These are phyloP conservation scores for Anguilla anguilla DNA, from an alignment of 2,797 vertebrate genomes.

Conservation along the genomic window DNA sequence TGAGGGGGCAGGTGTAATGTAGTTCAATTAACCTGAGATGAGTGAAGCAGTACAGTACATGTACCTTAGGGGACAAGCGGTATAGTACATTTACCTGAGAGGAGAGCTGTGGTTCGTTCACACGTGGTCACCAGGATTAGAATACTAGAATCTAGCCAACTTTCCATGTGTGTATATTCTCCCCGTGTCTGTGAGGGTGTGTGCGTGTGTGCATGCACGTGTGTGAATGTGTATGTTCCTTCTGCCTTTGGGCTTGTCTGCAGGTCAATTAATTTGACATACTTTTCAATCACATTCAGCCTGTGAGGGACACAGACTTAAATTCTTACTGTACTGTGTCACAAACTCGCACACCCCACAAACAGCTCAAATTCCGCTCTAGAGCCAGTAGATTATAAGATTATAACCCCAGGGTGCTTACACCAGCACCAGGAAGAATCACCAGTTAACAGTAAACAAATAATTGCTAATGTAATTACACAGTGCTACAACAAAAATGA, in stretches of 20 bases:
- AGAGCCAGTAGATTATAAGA: neutral
- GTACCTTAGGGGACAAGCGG: neutral
- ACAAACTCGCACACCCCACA: neutral
- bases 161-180: neutral
- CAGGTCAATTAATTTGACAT: neutral
- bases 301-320: neutral
- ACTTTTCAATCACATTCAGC: neutral
- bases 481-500: neutral
- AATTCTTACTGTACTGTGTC: neutral
- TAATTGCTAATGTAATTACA: neutral
- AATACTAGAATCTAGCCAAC: neutral
- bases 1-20: neutral
- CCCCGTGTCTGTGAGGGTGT: neutral
- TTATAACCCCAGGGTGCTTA: conserved; percentile 3
- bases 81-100: neutral
- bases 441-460: conserved; percentile 10
- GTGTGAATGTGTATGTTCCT: neutral
- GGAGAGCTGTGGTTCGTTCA: neutral
- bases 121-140: neutral
- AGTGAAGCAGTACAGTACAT: neutral
- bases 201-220: neutral
- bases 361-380: neutral
- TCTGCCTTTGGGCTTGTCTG: neutral
- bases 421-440: neutral
- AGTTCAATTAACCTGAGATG: neutral